Base-by-base conservation (phyloP, 1,140 invertebrate genomes). In the Cydia strobilella region DNA sequence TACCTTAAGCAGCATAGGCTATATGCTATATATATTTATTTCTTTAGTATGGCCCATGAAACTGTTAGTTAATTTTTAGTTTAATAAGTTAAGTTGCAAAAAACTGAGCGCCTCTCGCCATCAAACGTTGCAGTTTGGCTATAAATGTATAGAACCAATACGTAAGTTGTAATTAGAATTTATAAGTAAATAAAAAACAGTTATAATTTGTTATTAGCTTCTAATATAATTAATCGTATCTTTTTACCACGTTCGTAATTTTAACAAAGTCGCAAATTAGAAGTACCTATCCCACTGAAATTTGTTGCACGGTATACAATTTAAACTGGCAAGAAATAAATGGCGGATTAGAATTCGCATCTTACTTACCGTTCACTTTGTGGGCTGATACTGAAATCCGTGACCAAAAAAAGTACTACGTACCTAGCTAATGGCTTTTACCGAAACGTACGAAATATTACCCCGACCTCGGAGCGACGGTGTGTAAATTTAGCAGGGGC, bases 361-460 rank as follows among this genome's bases (percentile, higher is more conserved):
- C 15, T 20, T 6, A 23, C 20, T 20, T 59, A 23, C 20, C 54
- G 54, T 59, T 59, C 54, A 23, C 54, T 59, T 59, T 59, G 54
- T 59, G 12, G 54, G 54, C 54, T 59, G 54, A 59, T 59, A 59
- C 54, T 59, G 54, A 23, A 59, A 59, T 59, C 54, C 54, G 54
- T 59, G 54, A 18, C 9, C 18, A 59, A 59, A 59, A 59, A 59
- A 59, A 59, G 54, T 59, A 59, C 20, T n/a, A n/a, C n/a, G n/a
- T n/a, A n/a, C n/a, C n/a, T 10, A 59, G 54, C 54, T 59, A 59
- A 59, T 59, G 54, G 54, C 54, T 59, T 59, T 59, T 59, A 59
- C 54, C 54, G 54, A 59, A 59, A 59, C 20, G 54, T 23, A 59
- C 54, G 54, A 59, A 59, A 59, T 59, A 59, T 59, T 59, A 59